Evolutionary conservation across 2,797 vertebrate genomes (phyloP), one percentile per base, ranked within the genome.

Genomic region (Cyprinella venusta): DNA sequence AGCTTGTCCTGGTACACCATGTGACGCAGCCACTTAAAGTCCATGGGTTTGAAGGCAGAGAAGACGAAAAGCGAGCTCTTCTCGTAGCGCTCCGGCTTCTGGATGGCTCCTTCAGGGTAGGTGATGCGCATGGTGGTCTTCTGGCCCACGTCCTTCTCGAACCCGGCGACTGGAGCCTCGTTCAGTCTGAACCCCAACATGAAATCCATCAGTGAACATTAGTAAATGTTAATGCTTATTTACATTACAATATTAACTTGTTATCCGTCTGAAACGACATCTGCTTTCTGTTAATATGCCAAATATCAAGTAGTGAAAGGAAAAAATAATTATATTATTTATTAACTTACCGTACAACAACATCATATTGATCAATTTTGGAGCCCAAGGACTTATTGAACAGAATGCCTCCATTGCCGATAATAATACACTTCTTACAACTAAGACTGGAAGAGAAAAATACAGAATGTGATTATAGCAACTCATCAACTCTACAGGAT

Each of bases 81-180:
- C 86, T 99, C 98, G 0, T 99, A 99, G 30, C 94, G 95, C 78
- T 97, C 96, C 0, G 94, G 92, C 77, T 96, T 96, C 93, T 98
- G 97, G 91, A 99, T 97, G 68, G 98, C 97, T 36, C 98, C 98
- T 93, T 99, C 98, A 0, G 98, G 98, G 90, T 99, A 99, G 1
- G 98, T 99, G 89, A 99, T 99, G 89, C 98, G 95, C 81, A 99
- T 86, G 21, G 98, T 99, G 80, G 98, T 99, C 93, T 98, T 99
- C 90, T 95, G 94, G 87, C 98, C 98, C 61, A 99, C 98, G 1
- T 99, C 97, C 88, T 94, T 98, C 89, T 94, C 92, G 72, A 96
- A 97, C 83, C 97, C 97, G 30, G 89, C 95, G 71, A 99, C 95
- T 0, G 97, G 98, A 26, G 98, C 98, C 5, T 96, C 96, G 87